Conservation (phyloP, 1,140 invertebrate genomes). For the Phenacoccus solenopsis region DNA sequence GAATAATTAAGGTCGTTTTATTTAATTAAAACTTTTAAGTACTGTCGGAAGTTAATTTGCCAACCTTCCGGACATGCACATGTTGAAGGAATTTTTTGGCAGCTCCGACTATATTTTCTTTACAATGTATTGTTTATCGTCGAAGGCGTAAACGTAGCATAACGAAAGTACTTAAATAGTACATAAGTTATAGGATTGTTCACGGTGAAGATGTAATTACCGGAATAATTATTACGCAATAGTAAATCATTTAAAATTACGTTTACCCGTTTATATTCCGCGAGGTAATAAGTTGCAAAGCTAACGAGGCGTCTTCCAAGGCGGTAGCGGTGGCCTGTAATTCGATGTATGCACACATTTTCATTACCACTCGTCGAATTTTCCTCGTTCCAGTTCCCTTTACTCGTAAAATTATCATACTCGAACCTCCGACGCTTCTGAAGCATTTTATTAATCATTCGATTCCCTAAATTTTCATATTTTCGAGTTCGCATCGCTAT, state of each 20-base stretch:
- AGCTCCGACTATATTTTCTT: neutral
- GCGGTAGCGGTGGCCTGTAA: neutral
- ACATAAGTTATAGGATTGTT: conserved; percentile 3
- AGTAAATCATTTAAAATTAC: neutral
- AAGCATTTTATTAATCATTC: no score
- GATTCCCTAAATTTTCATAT: no score
- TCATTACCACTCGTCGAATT: neutral
- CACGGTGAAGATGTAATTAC: conserved; percentile 1
- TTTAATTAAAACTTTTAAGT: neutral
- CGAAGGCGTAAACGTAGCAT: neutral
- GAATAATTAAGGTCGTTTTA: neutral
- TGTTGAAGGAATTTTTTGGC: neutral
- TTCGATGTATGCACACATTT: neutral
- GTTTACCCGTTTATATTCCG: neutral
- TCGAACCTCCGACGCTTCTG: no score
- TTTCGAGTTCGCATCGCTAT: no score
- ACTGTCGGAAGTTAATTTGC: neutral
- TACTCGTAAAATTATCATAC: neutral
- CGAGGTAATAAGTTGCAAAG: neutral
- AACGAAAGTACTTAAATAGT: conserved; percentile 2
- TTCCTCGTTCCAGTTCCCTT: neutral
- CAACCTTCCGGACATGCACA: neutral
- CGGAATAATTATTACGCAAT: neutral
- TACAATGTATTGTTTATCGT: neutral
- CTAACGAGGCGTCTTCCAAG: neutral